Percentiles rank a stretch among this genome's conserved stretches.
These are phyloP conservation scores for Macrochelys suwanniensis DNA, from an alignment of 2,797 vertebrate genomes.

Conservation along the genomic window DNA sequence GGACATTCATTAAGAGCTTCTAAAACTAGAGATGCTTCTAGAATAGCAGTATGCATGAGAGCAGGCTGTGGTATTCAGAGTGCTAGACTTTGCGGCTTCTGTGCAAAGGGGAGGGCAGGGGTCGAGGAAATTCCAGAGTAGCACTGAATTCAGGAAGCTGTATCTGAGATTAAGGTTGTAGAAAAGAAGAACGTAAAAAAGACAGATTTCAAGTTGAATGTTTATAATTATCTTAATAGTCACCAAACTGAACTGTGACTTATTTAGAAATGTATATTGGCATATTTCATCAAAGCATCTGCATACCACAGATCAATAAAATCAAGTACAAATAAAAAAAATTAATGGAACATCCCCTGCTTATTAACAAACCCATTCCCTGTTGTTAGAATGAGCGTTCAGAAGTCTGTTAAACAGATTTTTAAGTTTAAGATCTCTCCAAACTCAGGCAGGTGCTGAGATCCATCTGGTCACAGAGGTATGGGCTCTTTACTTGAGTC, in stretches of 20 bases:
- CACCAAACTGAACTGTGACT: background rate
- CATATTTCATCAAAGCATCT: background rate
- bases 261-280: background rate
- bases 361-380: background rate
- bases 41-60: background rate
- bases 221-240: background rate
- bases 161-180: background rate
- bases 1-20: background rate
- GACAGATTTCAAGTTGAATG: background rate
- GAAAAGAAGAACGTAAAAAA: background rate
- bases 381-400: background rate
- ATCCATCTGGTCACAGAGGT: background rate
- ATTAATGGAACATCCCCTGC: background rate
- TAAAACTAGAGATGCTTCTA: background rate
- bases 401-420: background rate
- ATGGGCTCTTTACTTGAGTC: background rate
- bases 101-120: accelerated
- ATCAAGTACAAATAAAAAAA: accelerated
- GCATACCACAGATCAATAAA: background rate
- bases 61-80: background rate
- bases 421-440: background rate
- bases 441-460: background rate
- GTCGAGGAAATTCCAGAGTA: background rate
- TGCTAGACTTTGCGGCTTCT: background rate
- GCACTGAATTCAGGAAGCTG: background rate